phyloP scores from a whole-genome alignment of 2,888 invertebrate genomes.

The Heliconius ismenius region DNA sequence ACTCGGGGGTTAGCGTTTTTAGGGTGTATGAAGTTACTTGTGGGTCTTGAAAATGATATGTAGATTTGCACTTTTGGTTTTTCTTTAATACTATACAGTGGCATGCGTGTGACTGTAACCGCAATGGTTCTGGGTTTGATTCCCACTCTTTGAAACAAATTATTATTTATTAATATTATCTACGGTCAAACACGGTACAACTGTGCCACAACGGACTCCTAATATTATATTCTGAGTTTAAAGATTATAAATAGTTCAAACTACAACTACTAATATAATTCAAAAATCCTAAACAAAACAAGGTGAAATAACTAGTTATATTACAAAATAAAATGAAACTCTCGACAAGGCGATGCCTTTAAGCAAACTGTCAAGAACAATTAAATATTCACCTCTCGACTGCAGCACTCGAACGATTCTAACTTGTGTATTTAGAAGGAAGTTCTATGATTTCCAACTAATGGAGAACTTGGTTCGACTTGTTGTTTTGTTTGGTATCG shows the following conservation, averaged over 20 bases:
- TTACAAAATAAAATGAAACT: constrained; percentile 17
- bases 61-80: constrained; percentile 17
- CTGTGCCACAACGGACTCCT: too few relatives aligned
- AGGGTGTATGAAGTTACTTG: constrained; percentile 32
- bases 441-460: constrained; percentile 27
- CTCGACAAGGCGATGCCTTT: constrained; percentile 22
- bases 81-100: not conserved
- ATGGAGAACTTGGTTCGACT: constrained; percentile 18
- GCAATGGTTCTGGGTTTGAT: too few relatives aligned
- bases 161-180: too few relatives aligned
- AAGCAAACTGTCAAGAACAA: constrained; percentile 32
- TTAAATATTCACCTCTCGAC: constrained; percentile 36
- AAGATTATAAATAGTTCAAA: too few relatives aligned
- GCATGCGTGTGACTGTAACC: too few relatives aligned
- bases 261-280: not conserved
- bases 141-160: too few relatives aligned
- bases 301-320: not conserved
- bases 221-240: too few relatives aligned
- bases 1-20: constrained; percentile 37
- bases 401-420: constrained; percentile 27
- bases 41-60: constrained; percentile 29
- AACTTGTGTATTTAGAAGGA: constrained; percentile 29
- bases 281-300: not conserved
- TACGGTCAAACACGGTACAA: too few relatives aligned
- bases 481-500: constrained; percentile 24